phyloP scores from a whole-genome alignment of 2,888 invertebrate species.

The Dilophus febrilis region DNA sequence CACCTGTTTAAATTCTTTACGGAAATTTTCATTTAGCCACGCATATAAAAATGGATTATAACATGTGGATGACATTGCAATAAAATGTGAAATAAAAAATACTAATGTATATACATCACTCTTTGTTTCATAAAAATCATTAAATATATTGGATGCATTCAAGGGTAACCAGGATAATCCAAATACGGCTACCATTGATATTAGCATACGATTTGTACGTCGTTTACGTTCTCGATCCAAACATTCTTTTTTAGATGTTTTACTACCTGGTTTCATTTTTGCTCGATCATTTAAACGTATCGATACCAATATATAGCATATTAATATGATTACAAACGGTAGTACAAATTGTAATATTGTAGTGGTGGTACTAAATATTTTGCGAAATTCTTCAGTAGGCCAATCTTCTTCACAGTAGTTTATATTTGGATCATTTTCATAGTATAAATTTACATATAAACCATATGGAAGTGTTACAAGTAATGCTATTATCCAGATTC shows the following conservation, averaged over 20 bases:
- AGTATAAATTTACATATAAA: conserved; percentile 45
- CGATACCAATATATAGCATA: conserved; percentile 88
- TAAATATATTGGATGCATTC: conserved; percentile 74
- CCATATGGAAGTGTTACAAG: conserved; percentile 84
- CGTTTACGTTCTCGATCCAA: conserved; percentile 77
- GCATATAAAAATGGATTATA: conserved; percentile 95
- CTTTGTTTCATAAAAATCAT: conserved; percentile 59
- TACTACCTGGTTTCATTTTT: conserved; percentile 66
- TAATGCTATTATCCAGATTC: conserved; percentile 82
- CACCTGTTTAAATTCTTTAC: conserved; percentile 78
- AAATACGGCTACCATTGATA: conserved; percentile 94
- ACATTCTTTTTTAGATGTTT: conserved; percentile 73
- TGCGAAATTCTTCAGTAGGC: conserved; percentile 67
- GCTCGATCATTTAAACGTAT: conserved; percentile 70
- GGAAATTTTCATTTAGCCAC: conserved; percentile 86
- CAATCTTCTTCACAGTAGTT: conserved; percentile 75
- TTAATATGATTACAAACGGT: conserved; percentile 84
- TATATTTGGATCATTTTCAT: conserved; percentile 24
- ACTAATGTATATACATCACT: conserved; percentile 74
- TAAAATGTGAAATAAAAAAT: conserved; percentile 77
- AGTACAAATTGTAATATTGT: conserved; percentile 83
- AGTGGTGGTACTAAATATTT: conserved; percentile 72
- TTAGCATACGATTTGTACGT: conserved; percentile 90
- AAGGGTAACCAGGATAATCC: conserved; percentile 91
- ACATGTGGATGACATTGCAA: conserved; percentile 92